Evolutionary conservation across 1,140 invertebrate species (phyloP).

Genomic region (Elymnias hypermnestra): DNA sequence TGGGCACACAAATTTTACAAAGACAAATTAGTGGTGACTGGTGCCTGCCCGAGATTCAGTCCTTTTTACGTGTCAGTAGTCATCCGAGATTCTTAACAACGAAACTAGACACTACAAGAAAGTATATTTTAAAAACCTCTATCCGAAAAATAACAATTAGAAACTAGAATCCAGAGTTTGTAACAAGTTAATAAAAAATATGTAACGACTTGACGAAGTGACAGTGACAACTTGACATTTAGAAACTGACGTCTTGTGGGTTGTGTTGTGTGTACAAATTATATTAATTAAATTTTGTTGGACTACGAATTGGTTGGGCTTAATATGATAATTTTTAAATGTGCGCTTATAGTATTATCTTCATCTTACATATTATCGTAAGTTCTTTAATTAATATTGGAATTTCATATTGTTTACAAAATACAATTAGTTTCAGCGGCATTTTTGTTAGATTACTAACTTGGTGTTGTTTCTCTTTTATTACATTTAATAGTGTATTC

Average conservation of each 20-base stretch:
- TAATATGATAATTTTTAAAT: constrained; percentile 68
- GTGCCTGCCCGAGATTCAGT: no score
- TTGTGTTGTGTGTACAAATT: constrained; percentile 28
- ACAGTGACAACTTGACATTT: constrained; percentile 10
- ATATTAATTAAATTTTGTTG: constrained; percentile 26
- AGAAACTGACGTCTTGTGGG: constrained; percentile 16
- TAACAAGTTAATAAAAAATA: no score
- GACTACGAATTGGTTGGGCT: constrained; percentile 22
- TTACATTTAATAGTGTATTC: neutral
- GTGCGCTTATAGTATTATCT: constrained; percentile 50
- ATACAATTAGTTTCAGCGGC: neutral
- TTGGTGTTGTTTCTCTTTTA: neutral
- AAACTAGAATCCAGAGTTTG: no score
- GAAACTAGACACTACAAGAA: no score
- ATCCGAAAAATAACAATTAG: no score
- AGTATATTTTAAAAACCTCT: no score
- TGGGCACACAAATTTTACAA: no score
- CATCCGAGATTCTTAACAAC: no score
- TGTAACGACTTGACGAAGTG: no score
- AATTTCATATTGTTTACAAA: neutral
- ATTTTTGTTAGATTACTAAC: neutral
- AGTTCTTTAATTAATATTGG: constrained; percentile 28
- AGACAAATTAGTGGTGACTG: no score
- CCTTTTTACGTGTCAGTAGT: no score
- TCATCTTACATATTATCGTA: constrained; percentile 61